Evolutionary conservation across 2,113 vertebrate species (phyloP).

Genomic region (Chaetodon auriga): DNA sequence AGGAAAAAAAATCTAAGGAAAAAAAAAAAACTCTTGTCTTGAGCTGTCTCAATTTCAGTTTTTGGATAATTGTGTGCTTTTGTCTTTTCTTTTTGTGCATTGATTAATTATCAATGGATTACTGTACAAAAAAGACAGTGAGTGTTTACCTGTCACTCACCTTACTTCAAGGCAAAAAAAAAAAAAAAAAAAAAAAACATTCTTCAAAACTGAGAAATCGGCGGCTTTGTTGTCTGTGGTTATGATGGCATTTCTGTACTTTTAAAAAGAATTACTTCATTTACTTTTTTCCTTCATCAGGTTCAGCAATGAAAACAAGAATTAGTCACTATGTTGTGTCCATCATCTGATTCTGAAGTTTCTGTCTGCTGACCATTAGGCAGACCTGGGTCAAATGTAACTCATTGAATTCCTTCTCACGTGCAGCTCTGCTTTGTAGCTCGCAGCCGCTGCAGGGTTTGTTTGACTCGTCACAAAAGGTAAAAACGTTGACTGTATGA

Average conservation of each 20-base stretch:
- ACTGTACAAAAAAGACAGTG: conserved; percentile 69
- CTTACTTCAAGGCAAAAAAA: conserved; percentile 67
- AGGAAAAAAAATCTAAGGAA: conserved; percentile 40
- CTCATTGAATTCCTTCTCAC: not conserved
- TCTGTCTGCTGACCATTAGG: conserved; percentile 48
- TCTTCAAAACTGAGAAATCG: conserved; percentile 59
- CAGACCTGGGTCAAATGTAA: conserved; percentile 19
- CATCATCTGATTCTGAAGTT: conserved; percentile 51
- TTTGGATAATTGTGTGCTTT: conserved; percentile 77
- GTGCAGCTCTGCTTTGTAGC: not conserved
- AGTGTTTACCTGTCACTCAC: conserved; percentile 68
- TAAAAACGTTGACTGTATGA: not conserved
- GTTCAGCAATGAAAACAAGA: conserved; percentile 56
- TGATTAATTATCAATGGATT: conserved; percentile 75
- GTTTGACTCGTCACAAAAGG: not conserved
- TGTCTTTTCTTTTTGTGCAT: conserved; percentile 79
- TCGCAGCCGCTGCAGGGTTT: not conserved
- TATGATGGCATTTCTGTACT: conserved; percentile 72
- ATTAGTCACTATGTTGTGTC: conserved; percentile 59
- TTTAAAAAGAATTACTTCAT: conserved; percentile 44
- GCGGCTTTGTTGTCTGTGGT: conserved; percentile 73
- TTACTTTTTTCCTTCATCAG: conserved; percentile 56
- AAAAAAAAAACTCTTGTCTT: conserved; percentile 65
- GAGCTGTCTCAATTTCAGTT: conserved; percentile 74
- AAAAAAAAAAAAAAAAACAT: conserved; percentile 23